Evolutionary conservation across 2,888 invertebrate genomes (phyloP), one percentile per base, ranked within the genome.

Genomic region (Drosophila greeni): DNA sequence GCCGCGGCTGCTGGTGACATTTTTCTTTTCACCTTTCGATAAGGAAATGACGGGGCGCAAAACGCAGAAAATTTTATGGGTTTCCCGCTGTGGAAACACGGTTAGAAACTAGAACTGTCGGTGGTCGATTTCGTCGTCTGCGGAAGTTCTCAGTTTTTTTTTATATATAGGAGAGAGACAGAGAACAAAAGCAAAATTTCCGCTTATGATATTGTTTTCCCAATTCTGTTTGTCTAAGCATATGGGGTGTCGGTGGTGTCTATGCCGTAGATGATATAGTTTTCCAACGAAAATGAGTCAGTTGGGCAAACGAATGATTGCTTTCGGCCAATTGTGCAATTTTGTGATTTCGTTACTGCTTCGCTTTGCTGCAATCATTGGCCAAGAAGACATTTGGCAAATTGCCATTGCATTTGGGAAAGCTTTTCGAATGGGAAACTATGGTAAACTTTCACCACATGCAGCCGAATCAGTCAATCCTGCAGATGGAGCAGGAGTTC

Each of bases 301-400:
- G 54, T 47, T 26, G 60, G 26, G 51, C 55, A 42, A 62, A 57
- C 62, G 42, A 42, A 24, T 42, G 57, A 65, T 72, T 72, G 68
- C 60, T 69, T 76, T 76, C 61, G 65, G 67, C 67, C 65, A 79
- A 81, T 82, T 79, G 79, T 79, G 81, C 79, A 79, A 79, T 82
- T 77, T 76, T 45, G 20, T 34, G 64, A 62, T 53, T 64, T 55
- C 66, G 66, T 65, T 59, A 59, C 56, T 52, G 47, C 59, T 67
- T 67, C 68, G 72, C 79, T 75, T 79, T 69, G 77, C 70, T 82
- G 80, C 82, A 81, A 75, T 81, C 73, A 82, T 81, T 82, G 82
- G 77, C 77, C 68, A 74, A 81, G 75, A 74, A 81, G 75, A 69
- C 77, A 77, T 80, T 81, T 82, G 60, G 80, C 77, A 75, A 80